These are phyloP conservation scores for Fulica atra DNA, from an alignment of 2,113 vertebrate species.

Conservation along the genomic window DNA sequence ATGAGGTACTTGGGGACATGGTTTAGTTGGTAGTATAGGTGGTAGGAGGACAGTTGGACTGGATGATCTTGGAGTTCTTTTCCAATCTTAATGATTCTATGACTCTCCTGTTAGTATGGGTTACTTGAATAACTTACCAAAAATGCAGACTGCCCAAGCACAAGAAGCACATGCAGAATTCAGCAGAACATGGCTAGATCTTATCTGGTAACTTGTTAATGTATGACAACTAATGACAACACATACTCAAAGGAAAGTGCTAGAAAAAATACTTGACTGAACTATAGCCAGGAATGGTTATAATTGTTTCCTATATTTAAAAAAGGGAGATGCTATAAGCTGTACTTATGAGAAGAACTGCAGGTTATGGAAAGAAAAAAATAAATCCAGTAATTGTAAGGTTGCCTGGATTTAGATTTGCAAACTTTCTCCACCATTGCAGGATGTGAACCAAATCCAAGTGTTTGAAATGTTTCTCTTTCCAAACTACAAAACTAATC, in stretches of 20 bases:
- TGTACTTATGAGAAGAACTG: not conserved
- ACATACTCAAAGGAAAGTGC: not conserved
- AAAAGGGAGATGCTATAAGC: not conserved
- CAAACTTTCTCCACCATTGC: not conserved
- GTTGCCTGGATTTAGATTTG: not conserved
- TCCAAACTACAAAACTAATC: not conserved
- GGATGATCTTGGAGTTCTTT: too few species aligned
- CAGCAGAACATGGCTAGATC: not conserved
- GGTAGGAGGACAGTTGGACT: too few species aligned
- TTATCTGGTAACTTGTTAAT: not conserved
- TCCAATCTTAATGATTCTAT: too few species aligned
- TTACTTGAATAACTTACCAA: not conserved
- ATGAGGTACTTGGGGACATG: too few species aligned
- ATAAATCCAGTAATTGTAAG: not conserved
- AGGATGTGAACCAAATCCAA: slow-evolving; percentile 20
- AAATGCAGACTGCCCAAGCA: not conserved
- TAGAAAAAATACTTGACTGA: not conserved
- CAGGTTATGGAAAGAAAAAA: not conserved
- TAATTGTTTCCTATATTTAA: not conserved
- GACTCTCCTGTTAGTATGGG: not conserved
- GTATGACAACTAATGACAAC: not conserved
- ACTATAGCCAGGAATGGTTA: not conserved
- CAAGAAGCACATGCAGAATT: not conserved
- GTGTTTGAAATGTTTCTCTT: not conserved
- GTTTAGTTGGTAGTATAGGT: too few species aligned